Evolutionary conservation across 2,797 vertebrate genomes (phyloP).

Genomic region (Thaleichthys pacificus): DNA sequence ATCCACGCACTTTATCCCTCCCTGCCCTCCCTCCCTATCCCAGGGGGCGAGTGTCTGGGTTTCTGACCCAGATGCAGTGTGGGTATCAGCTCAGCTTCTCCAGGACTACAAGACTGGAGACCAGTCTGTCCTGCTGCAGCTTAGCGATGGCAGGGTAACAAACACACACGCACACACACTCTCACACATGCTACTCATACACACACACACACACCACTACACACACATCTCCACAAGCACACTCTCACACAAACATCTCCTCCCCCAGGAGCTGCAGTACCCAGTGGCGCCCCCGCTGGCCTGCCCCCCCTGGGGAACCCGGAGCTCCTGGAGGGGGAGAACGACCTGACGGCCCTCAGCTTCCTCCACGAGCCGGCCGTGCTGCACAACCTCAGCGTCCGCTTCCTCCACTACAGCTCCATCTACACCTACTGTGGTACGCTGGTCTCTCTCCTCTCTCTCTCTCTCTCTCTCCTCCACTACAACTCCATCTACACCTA

Average conservation of each 20-base stretch:
- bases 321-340: slow-evolving; percentile 75
- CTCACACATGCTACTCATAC: background rate
- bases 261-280: slow-evolving; percentile 56
- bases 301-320: slow-evolving; percentile 81
- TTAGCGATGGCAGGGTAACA: slow-evolving; percentile 72
- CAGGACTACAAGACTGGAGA: slow-evolving; percentile 70
- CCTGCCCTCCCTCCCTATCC: slow-evolving; percentile 7
- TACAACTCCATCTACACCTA: slow-evolving; percentile 52
- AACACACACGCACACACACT: background rate
- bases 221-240: background rate
- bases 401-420: slow-evolving; percentile 78
- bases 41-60: slow-evolving; percentile 80
- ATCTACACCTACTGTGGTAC: slow-evolving; percentile 1
- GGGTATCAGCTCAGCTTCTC: slow-evolving; percentile 73
- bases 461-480: slow-evolving; percentile 63
- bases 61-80: slow-evolving; percentile 75
- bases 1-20: no score
- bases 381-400: slow-evolving; percentile 76
- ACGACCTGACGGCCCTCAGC: slow-evolving; percentile 79
- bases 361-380: slow-evolving; percentile 81
- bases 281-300: slow-evolving; percentile 51
- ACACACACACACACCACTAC: no score
- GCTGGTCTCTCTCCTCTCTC: no score
- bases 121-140: slow-evolving; percentile 60
- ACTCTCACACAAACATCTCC: background rate